phyloP scores from a whole-genome alignment of 2,888 invertebrate genomes.

The Calliscelio sp. region DNA sequence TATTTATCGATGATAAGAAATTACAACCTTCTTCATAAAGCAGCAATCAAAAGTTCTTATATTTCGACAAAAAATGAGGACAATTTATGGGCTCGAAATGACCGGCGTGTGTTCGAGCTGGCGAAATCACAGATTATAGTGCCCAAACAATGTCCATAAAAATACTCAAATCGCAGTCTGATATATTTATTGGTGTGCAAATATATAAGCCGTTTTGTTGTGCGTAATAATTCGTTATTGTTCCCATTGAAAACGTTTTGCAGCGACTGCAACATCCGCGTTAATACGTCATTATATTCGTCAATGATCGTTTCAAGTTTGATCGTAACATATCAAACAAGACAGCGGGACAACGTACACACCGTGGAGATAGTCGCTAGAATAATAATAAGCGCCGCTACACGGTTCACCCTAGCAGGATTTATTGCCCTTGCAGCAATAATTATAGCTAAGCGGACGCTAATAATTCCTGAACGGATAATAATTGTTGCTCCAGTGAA shows the following conservation, averaged over 20 bases:
- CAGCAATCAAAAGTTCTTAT: too few species aligned
- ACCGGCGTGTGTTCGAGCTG: too few species aligned
- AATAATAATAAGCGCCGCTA: slow-evolving; percentile 73
- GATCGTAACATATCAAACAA: slow-evolving; percentile 72
- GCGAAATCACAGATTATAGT: slow-evolving; percentile 39
- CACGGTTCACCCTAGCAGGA: slow-evolving; percentile 71
- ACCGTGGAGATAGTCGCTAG: slow-evolving; percentile 70
- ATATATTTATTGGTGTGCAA: slow-evolving; percentile 45
- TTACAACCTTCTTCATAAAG: too few species aligned
- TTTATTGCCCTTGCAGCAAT: slow-evolving; percentile 74
- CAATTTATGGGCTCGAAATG: too few species aligned
- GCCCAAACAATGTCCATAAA: slow-evolving; percentile 29
- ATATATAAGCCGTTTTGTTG: slow-evolving; percentile 45
- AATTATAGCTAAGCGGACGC: slow-evolving; percentile 74
- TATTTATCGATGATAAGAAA: too few species aligned
- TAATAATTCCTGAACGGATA: slow-evolving; percentile 74
- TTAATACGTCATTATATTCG: slow-evolving; percentile 67
- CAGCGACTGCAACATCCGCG: slow-evolving; percentile 56
- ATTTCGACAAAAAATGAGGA: too few species aligned
- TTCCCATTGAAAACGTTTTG: slow-evolving; percentile 40
- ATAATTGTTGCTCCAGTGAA: slow-evolving; percentile 74
- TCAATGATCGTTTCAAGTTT: slow-evolving; percentile 70
- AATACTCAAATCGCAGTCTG: slow-evolving; percentile 3
- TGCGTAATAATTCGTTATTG: slow-evolving; percentile 58
- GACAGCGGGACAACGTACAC: slow-evolving; percentile 68